Conservation (phyloP, 2,797 vertebrate species). For the Threskiornis aethiopicus region DNA sequence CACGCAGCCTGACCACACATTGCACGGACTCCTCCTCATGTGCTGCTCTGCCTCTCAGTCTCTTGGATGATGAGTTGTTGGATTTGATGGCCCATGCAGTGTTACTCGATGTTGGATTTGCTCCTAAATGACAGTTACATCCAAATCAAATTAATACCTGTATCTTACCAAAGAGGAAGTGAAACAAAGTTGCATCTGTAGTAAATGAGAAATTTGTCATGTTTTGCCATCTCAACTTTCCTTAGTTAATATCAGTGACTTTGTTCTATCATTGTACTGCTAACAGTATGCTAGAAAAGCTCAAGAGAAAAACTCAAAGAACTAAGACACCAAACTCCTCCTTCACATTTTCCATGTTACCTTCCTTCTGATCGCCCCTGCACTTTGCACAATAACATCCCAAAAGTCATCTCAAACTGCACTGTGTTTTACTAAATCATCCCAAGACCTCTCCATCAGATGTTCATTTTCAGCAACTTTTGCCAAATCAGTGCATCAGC, state of each 20-base stretch:
- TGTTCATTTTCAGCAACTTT: slow-evolving; percentile 9
- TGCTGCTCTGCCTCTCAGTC: not conserved
- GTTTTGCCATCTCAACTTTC: not conserved
- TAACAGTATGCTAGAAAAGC: not conserved
- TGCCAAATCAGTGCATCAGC: slow-evolving; percentile 8
- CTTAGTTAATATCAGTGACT: not conserved
- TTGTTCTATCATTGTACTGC: not conserved
- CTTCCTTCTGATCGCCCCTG: not conserved
- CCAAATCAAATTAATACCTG: not conserved
- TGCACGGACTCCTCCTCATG: not conserved
- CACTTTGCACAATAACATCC: not conserved
- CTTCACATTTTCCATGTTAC: not conserved
- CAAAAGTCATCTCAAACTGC: not conserved
- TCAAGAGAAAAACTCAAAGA: not conserved
- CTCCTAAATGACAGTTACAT: not conserved
- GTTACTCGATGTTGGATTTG: not conserved
- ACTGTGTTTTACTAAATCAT: not conserved
- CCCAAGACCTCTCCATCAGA: not conserved
- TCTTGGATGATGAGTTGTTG: not conserved
- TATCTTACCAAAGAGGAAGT: not conserved
- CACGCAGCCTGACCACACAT: not conserved
- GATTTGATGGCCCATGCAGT: not conserved
- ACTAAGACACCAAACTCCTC: not conserved
- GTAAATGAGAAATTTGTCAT: not conserved
- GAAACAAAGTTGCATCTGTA: not conserved